phyloP scores from a whole-genome alignment of 2,888 invertebrate genomes.

The Pandemis heparana region DNA sequence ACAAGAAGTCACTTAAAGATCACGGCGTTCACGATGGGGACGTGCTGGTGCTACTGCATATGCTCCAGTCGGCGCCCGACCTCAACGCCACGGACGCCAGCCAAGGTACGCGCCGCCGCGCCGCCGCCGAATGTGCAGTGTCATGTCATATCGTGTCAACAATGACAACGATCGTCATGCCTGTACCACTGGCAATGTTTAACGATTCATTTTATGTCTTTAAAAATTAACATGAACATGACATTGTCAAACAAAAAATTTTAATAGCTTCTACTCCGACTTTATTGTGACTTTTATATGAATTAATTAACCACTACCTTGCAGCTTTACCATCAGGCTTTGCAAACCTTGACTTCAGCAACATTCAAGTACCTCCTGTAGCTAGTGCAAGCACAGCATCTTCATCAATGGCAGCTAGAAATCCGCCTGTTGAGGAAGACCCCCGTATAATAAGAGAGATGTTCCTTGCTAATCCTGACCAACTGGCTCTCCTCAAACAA shows the following conservation, averaged over 20 bases:
- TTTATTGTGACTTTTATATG: conserved; percentile 19
- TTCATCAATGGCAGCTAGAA: conserved; percentile 70
- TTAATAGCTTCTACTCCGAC: neutral
- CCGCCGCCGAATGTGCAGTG: conserved; percentile 60
- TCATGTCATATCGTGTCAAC: conserved; percentile 64
- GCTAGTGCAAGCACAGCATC: conserved; percentile 62
- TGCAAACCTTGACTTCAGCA: conserved; percentile 92
- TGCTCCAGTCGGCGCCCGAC: conserved; percentile 80
- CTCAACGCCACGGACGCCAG: conserved; percentile 69
- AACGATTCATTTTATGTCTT: neutral
- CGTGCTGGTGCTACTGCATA: conserved; percentile 93
- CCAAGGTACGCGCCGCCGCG: conserved; percentile 67
- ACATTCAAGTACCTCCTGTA: conserved; percentile 90
- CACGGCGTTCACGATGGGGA: conserved; percentile 96
- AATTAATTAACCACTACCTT: conserved; percentile 53
- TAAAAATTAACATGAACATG: conserved; percentile 33
- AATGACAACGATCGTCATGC: conserved; percentile 56
- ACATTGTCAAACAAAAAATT: conserved; percentile 39
- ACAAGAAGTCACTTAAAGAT: conserved; percentile 92
- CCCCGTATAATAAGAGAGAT: conserved; percentile 94
- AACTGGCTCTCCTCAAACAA: conserved; percentile 95
- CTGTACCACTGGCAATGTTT: conserved; percentile 31
- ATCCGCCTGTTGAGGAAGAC: conserved; percentile 89
- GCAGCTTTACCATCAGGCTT: conserved; percentile 80
- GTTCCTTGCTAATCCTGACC: conserved; percentile 95